Evolutionary conservation across 2,797 vertebrate genomes (phyloP).

Genomic region (Hippocampus kuda): DNA sequence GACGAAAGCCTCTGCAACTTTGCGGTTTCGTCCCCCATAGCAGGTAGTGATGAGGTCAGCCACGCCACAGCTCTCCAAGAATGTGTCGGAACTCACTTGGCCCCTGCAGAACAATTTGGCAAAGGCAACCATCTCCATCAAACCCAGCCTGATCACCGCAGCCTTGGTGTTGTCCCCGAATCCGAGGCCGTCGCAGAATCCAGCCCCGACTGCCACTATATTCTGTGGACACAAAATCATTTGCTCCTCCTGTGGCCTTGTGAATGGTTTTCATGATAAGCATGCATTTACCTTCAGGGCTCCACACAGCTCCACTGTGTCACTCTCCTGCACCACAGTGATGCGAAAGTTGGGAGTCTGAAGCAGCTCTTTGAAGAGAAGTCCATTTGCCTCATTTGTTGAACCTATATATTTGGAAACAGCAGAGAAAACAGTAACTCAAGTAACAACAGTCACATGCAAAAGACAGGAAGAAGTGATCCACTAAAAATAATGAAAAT

Average conservation of each 20-base stretch:
- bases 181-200: constrained; percentile 78
- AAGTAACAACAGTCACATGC: background rate
- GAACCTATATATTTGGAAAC: constrained; percentile 49
- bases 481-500: background rate
- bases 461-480: background rate
- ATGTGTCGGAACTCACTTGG: constrained; percentile 64
- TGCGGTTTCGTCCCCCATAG: constrained; percentile 79
- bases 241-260: background rate
- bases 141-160: constrained; percentile 79
- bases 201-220: constrained; percentile 78
- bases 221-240: constrained; percentile 60
- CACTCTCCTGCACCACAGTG: constrained; percentile 67
- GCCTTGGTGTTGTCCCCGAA: constrained; percentile 84
- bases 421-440: background rate
- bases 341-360: constrained; percentile 80
- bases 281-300: constrained; percentile 70
- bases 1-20: constrained; percentile 78
- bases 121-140: constrained; percentile 88
- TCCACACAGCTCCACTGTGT: constrained; percentile 79
- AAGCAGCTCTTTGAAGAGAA: constrained; percentile 75
- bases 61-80: constrained; percentile 83
- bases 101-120: constrained; percentile 74
- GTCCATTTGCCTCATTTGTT: constrained; percentile 62
- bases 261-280: background rate
- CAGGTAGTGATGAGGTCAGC: constrained; percentile 86